Percentiles rank a stretch among this genome's conserved stretches.
Conservation (phyloP, 2,888 invertebrate genomes). For the Macrophya alboannulata region DNA sequence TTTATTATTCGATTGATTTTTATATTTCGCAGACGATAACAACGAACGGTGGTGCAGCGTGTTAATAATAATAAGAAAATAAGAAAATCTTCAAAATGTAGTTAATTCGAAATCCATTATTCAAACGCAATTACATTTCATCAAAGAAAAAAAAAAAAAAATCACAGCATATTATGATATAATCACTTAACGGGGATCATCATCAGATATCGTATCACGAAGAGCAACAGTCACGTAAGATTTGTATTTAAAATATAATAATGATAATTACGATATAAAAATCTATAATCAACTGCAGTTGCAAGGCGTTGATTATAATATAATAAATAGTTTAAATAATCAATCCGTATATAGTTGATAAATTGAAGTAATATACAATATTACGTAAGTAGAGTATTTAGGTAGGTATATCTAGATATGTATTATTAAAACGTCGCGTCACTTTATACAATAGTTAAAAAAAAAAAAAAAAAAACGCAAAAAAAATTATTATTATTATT, state of each 20-base stretch:
- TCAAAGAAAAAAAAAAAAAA: background rate
- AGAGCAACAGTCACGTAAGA: conserved; percentile 16
- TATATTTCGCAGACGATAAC: conserved; percentile 41
- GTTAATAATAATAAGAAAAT: conserved; percentile 25
- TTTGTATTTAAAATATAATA: conserved; percentile 36
- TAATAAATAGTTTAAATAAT: background rate
- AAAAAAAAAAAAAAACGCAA: background rate
- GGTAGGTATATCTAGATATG: background rate
- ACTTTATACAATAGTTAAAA: background rate
- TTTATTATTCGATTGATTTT: background rate
- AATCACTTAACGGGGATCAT: background rate
- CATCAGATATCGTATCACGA: background rate
- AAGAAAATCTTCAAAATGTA: conserved; percentile 7
- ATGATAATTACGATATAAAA: conserved; percentile 5
- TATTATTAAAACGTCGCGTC: background rate
- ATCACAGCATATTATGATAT: conserved; percentile 17
- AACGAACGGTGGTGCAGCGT: conserved; percentile 51
- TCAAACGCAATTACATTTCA: conserved; percentile 15
- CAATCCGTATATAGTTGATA: background rate
- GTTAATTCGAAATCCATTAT: conserved; percentile 49
- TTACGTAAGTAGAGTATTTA: background rate
- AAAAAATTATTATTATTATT: background rate
- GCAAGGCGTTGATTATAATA: conserved; percentile 6
- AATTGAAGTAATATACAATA: conserved; percentile 8
- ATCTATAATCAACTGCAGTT: background rate